Evolutionary conservation across 2,888 invertebrate genomes (phyloP), one percentile per base, ranked within the genome.

Genomic region (Polyommatus icarus): DNA sequence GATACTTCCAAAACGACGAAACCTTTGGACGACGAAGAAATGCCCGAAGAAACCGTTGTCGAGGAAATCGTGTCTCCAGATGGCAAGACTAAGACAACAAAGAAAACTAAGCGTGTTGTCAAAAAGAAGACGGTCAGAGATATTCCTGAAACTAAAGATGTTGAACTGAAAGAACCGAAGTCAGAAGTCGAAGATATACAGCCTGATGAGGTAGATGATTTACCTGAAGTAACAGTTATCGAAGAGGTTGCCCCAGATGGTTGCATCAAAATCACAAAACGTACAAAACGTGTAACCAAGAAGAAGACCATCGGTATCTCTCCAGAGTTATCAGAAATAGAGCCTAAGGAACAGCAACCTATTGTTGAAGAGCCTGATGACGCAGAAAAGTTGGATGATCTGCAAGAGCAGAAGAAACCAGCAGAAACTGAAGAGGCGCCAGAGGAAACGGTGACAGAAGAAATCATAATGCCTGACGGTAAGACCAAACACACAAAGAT

Each of bases 101-200:
- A 71, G 29, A 71, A 71, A 32, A 71, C 36, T 18, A 71, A 71
- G 71, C 71, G 71, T 71, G 12, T 87, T 78, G 81, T 84, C 78
- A 82, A 83, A 83, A 93, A 89, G 81, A 85, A 84, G 71, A 85
- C 85, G 77, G 88, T 83, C 2, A 83, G 82, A 73, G 54, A 77
- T 2, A 81, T 12, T 32, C 46, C 46, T 7, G 75, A 75, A 24
- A 10, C 24, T 2, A 24, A 20, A 50, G 75, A 29, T 20, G 81
- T 78, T 80, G 80, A 54, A 75, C 81, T 82, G 82, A 80, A 91
- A 87, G 84, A 93, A 15, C 54, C 76, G 24, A 50, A 73, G 20
- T 32, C 79, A 4, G 76, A 79, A 36, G 81, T 89, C 79, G 90
- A 93, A 82, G 88, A 79, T 82, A 88, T 78, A 83, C 80, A 80